phyloP scores from a whole-genome alignment of 2,113 vertebrate genomes.

The Struthidea cinerea region DNA sequence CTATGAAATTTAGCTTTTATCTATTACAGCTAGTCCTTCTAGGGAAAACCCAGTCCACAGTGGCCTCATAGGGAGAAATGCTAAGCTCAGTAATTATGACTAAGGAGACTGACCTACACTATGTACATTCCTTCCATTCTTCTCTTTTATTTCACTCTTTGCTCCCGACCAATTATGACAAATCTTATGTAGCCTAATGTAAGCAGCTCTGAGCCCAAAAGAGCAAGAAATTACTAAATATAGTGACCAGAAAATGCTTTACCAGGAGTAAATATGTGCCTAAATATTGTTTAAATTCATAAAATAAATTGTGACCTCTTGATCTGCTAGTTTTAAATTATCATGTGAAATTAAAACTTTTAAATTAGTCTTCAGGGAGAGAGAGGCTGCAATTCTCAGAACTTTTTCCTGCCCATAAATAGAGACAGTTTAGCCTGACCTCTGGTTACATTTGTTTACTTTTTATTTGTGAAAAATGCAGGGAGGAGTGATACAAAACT shows the following conservation, averaged over 20 bases:
- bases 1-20: neutral
- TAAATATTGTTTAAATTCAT: neutral
- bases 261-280: neutral
- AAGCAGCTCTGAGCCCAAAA: neutral
- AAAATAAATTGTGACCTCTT: neutral
- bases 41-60: neutral
- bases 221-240: neutral
- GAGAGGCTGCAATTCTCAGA: neutral
- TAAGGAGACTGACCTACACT: neutral
- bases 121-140: neutral
- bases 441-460: neutral
- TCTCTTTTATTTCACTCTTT: neutral
- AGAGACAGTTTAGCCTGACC: neutral
- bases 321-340: neutral
- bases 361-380: neutral
- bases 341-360: constrained; percentile 15
- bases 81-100: neutral
- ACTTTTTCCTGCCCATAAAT: neutral
- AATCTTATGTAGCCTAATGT: neutral
- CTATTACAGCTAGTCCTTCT: neutral
- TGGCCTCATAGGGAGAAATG: neutral
- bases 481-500: constrained; percentile 33
- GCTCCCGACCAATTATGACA: neutral
- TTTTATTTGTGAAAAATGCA: constrained; percentile 2
- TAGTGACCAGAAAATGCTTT: neutral